Evolutionary conservation across 2,888 invertebrate genomes (phyloP).

Genomic region (Cephus runcator): DNA sequence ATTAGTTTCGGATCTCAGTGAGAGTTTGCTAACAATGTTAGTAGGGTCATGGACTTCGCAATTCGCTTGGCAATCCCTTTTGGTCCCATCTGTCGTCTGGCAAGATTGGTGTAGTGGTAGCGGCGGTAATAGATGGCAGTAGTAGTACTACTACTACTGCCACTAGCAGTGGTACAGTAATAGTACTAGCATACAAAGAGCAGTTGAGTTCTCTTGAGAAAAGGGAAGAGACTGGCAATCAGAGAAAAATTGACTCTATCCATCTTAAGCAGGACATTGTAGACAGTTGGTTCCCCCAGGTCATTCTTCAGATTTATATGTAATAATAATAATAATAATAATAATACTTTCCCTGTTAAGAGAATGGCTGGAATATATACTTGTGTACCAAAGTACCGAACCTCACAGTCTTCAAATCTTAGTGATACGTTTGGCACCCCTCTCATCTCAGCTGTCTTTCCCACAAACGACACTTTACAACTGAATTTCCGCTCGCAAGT

Average conservation of each 20-base stretch:
- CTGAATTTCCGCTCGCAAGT: constrained; percentile 38
- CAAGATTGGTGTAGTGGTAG: neutral
- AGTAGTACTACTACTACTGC: neutral
- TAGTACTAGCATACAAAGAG: neutral
- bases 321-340: neutral
- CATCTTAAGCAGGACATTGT: constrained; percentile 3
- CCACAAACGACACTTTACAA: constrained; percentile 37
- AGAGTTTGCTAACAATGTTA: neutral
- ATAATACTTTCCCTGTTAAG: neutral
- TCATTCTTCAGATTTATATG: neutral
- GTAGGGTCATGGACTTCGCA: neutral
- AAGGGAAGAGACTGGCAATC: neutral
- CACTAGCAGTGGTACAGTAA: neutral
- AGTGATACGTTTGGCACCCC: no score
- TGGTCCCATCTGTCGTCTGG: constrained; percentile 6
- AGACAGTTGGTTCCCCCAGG: neutral
- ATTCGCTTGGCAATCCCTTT: constrained; percentile 4
- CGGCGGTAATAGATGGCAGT: neutral
- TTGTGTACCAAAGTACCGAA: no score
- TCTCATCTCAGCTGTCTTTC: neutral
- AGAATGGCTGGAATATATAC: neutral
- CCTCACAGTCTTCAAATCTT: no score
- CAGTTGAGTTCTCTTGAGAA: neutral
- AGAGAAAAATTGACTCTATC: constrained; percentile 7
- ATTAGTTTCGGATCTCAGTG: neutral